Evolutionary conservation across 37 sponge, comb jelly and placozoan genomes (phyloP), one percentile per base, ranked within the genome.

Genomic region (Aplysina aerophoba): DNA sequence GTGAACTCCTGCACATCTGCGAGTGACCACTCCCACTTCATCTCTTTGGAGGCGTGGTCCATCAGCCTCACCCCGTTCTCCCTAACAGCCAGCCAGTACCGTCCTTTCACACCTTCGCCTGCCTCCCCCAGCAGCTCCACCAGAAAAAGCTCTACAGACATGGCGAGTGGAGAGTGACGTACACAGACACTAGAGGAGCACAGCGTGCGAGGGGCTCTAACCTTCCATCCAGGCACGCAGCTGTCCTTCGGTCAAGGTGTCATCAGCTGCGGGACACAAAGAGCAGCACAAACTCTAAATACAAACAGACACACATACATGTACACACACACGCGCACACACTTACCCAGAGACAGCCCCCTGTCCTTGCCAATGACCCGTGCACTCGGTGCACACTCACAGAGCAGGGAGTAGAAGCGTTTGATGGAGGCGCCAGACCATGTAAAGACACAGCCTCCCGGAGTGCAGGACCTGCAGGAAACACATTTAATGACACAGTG

Each of bases 1-100:
- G 78, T 75, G 54, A 75, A 75, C 25, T 75, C 78, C 78, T 75
- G 21, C 12, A 75, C 40, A 0, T 75, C 78, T 22, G 53, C 41
- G 53, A 75, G 37, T 8, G n/a, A 41, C 78, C 44, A 75, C 53
- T 1, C 53, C 78, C 44, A 41, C 54, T 39, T 40, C 21, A 36
- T 44, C 24, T 53, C 78, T 2, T 75, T 36, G 21, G 38, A 40
- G 0, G 16, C 54, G 16, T 36, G n/a, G 44, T 21, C 22, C 21
- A 40, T 15, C 24, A 75, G 14, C 53, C 21, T 17, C 0, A 75
- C 14, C 44, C 15, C 1, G 16, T 39, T 40, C 24, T 21, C 54
- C 0, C 54, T 75, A 25, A 75, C 15, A 3, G 53, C 12, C 44
- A 75, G 16, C 25, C n/a, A 40, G 53, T 75, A 75, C 22, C 3